phyloP scores from a whole-genome alignment of 1,140 invertebrate species.

The Drosophila pruinosa region DNA sequence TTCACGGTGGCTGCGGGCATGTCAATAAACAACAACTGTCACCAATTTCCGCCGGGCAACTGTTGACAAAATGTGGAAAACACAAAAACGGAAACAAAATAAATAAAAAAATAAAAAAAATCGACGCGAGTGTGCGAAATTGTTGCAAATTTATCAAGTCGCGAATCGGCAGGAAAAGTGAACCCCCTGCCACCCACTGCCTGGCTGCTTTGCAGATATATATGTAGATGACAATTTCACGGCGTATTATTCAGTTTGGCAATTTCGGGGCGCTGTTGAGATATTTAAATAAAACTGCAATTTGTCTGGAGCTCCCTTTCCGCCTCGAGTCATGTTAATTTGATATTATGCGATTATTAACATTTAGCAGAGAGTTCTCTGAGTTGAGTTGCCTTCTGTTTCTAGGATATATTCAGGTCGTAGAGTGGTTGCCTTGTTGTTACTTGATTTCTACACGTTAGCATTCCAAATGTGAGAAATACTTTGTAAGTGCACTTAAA shows the following conservation, averaged over 20 bases:
- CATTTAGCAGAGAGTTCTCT: conserved; percentile 29
- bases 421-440: neutral
- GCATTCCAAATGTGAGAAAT: conserved; percentile 60
- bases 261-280: conserved; percentile 46
- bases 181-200: neutral
- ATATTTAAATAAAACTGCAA: conserved; percentile 76
- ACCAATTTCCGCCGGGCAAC: conserved; percentile 58
- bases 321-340: conserved; percentile 60
- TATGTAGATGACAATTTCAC: conserved; percentile 62
- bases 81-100: conserved; percentile 12
- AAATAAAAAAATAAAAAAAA: conserved; percentile 32
- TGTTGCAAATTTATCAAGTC: conserved; percentile 76
- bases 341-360: conserved; percentile 67
- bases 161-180: conserved; percentile 45
- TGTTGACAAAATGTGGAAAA: conserved; percentile 31
- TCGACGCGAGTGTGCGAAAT: conserved; percentile 70
- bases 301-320: conserved; percentile 53
- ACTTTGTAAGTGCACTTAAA: conserved; percentile 58
- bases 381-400: neutral
- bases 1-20: conserved; percentile 77
- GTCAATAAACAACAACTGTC: conserved; percentile 81
- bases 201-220: neutral
- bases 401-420: conserved; percentile 12
- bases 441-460: conserved; percentile 32
- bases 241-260: conserved; percentile 63